These are phyloP conservation scores for Gymnarchus niloticus DNA, from an alignment of 2,113 vertebrate genomes.

Conservation along the genomic window DNA sequence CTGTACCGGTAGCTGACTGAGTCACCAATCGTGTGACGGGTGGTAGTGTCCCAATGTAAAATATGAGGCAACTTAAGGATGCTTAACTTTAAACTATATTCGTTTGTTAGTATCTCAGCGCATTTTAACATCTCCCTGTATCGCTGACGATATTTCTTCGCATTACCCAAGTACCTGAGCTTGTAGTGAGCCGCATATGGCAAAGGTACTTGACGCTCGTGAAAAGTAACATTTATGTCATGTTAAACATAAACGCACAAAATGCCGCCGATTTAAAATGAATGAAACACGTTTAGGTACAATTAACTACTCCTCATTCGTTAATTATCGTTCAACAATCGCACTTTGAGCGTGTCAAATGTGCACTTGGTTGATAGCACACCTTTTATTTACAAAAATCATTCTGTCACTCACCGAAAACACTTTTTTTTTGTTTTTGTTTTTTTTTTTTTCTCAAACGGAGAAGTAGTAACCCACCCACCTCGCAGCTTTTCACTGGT, in stretches of 20 bases:
- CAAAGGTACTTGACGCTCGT: neutral
- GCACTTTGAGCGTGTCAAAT: too few relatives aligned
- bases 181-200: too few relatives aligned
- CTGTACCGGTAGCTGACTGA: neutral
- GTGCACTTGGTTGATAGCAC: neutral
- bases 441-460: neutral
- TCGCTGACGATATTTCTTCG: too few relatives aligned
- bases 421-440: neutral
- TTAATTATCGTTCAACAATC: neutral
- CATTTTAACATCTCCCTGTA: too few relatives aligned
- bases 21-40: neutral
- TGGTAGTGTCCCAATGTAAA: too few relatives aligned
- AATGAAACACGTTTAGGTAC: neutral
- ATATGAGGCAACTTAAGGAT: too few relatives aligned
- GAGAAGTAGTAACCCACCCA: neutral
- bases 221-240: neutral
- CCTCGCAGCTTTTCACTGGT: neutral
- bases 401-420: conserved; percentile 1
- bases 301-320: neutral
- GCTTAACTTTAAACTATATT: too few relatives aligned
- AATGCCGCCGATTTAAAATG: neutral
- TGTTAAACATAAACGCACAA: neutral
- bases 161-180: too few relatives aligned
- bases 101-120: too few relatives aligned
- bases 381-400: neutral